phyloP scores from a whole-genome alignment of 2,113 vertebrate genomes.

The Ammodytes marinus region DNA sequence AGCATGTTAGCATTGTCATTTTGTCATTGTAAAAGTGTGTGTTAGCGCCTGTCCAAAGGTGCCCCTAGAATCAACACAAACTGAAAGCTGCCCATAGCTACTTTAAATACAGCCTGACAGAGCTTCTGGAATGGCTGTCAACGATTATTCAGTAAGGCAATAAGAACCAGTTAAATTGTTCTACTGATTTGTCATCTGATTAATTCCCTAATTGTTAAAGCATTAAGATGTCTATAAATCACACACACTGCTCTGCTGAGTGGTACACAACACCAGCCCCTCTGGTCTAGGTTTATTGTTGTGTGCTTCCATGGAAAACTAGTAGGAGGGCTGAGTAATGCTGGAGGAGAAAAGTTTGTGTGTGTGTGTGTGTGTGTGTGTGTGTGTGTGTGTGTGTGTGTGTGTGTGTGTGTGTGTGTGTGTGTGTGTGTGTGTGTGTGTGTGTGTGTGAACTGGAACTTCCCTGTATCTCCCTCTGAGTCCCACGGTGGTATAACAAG shows the following conservation, averaged over 20 bases:
- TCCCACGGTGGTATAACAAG: constrained; percentile 58
- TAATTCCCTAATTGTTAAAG: constrained; percentile 33
- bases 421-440: constrained; percentile 28
- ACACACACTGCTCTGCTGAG: constrained; percentile 31
- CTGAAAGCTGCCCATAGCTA: too few relatives aligned
- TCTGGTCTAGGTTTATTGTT: constrained; percentile 49
- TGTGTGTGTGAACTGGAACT: constrained; percentile 56
- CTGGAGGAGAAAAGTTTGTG: constrained; percentile 13
- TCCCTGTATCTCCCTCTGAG: constrained; percentile 45
- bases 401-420: constrained; percentile 36
- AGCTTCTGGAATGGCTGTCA: not conserved
- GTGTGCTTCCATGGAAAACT: constrained; percentile 66
- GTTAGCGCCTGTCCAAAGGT: too few relatives aligned
- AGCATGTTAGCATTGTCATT: not conserved
- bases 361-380: constrained; percentile 42
- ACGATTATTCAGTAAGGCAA: not conserved
- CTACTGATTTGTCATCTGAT: constrained; percentile 1
- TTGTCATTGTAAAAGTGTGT: too few relatives aligned
- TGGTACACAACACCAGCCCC: constrained; percentile 35
- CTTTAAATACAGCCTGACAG: not conserved
- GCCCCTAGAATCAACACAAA: too few relatives aligned
- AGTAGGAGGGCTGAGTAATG: constrained; percentile 69
- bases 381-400: constrained; percentile 26
- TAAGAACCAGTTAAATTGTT: constrained; percentile 18
- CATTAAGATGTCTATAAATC: constrained; percentile 20